These are phyloP conservation scores for Trichechus manatus DNA, from an alignment of 2,113 vertebrate species.

Conservation along the genomic window DNA sequence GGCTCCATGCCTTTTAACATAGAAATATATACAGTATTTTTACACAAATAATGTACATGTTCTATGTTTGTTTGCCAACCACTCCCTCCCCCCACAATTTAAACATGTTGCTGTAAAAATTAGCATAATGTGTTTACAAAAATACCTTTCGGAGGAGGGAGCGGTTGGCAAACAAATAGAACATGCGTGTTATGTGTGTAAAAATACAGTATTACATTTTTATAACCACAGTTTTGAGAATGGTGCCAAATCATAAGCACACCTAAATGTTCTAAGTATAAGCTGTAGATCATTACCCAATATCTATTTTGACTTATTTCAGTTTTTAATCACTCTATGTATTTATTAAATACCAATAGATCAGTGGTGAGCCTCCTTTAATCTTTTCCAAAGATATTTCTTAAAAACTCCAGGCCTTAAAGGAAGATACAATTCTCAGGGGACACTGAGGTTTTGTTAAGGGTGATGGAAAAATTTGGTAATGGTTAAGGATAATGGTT, in stretches of 20 bases:
- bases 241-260: not conserved
- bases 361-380: not conserved
- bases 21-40: not conserved
- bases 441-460: no score
- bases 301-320: not conserved
- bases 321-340: not conserved
- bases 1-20: not conserved
- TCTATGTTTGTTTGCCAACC: no score
- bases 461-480: no score
- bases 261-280: not conserved
- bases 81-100: no score
- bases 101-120: no score
- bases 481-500: no score
- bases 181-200: no score
- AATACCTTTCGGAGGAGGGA: no score
- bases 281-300: not conserved
- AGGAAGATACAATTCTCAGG: no score
- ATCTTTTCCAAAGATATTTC: not conserved
- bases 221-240: not conserved
- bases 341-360: not conserved
- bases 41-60: no score
- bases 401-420: not conserved
- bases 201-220: not conserved
- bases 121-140: no score
- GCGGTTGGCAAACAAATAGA: no score